phyloP scores from a whole-genome alignment of 2,888 invertebrate genomes.

The Hirtodrosophila duncani region DNA sequence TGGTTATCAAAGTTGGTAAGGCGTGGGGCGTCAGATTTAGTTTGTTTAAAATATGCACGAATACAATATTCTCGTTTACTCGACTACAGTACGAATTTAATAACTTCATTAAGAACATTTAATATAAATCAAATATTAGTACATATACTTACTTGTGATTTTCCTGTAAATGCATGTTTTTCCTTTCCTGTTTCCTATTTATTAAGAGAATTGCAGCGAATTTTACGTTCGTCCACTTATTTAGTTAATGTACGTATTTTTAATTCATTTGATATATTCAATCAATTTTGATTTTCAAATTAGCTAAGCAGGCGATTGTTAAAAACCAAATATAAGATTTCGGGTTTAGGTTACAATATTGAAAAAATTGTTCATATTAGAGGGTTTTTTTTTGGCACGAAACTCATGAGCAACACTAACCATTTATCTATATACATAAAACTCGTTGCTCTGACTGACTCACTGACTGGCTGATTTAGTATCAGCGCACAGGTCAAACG shows the following conservation, averaged over 20 bases:
- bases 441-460: not conserved
- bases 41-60: too few relatives aligned
- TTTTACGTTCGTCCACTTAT: not conserved
- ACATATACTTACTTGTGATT: constrained; percentile 42
- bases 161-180: constrained; percentile 57
- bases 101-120: too few relatives aligned
- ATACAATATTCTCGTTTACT: too few relatives aligned
- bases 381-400: not conserved
- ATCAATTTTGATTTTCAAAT: not conserved
- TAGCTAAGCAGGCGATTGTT: too few relatives aligned
- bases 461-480: not conserved
- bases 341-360: not conserved
- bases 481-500: too few relatives aligned
- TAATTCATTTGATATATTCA: not conserved
- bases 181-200: not conserved
- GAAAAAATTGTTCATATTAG: not conserved
- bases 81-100: too few relatives aligned
- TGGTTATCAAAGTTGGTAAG: too few relatives aligned
- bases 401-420: not conserved
- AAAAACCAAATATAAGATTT: too few relatives aligned
- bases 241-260: not conserved
- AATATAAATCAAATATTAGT: too few relatives aligned
- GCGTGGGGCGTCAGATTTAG: too few relatives aligned
- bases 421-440: not conserved
- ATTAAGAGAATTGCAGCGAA: not conserved